A percentile compares a stretch with the other conserved stretches of the same genome.
Evolutionary conservation across 2,888 invertebrate species (phyloP).

Genomic region (Lobophora halterata): DNA sequence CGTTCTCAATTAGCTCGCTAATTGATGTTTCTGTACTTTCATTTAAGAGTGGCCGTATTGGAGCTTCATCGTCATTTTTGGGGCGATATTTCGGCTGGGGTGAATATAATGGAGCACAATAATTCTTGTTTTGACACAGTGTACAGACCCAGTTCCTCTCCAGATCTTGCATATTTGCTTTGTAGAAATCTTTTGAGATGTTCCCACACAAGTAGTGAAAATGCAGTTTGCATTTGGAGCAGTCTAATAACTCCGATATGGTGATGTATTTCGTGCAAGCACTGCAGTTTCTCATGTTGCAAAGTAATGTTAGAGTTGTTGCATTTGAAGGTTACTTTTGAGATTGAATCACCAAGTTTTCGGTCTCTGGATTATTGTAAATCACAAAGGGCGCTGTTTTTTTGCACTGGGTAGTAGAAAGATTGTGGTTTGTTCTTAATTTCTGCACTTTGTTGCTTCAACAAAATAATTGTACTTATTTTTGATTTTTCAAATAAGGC

Average conservation of each 20-base stretch:
- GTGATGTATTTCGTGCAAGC: not conserved
- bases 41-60: not conserved
- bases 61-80: not conserved
- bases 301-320: too few relatives aligned
- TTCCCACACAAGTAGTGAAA: slow-evolving; percentile 1
- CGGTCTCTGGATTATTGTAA: too few relatives aligned
- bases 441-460: too few relatives aligned
- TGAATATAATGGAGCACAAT: too few relatives aligned
- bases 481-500: too few relatives aligned
- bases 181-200: not conserved
- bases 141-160: not conserved
- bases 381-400: too few relatives aligned
- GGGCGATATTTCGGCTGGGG: too few relatives aligned
- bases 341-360: too few relatives aligned
- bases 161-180: not conserved
- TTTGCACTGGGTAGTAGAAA: too few relatives aligned
- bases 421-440: too few relatives aligned
- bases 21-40: not conserved
- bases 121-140: not conserved
- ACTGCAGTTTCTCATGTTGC: slow-evolving; percentile 1
- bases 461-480: too few relatives aligned
- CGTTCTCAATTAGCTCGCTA: not conserved
- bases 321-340: too few relatives aligned
- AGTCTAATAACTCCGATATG: not conserved
- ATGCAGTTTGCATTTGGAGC: not conserved